These are phyloP conservation scores for Beaufortia kweichowensis DNA, from an alignment of 2,113 vertebrate genomes.

Conservation along the genomic window DNA sequence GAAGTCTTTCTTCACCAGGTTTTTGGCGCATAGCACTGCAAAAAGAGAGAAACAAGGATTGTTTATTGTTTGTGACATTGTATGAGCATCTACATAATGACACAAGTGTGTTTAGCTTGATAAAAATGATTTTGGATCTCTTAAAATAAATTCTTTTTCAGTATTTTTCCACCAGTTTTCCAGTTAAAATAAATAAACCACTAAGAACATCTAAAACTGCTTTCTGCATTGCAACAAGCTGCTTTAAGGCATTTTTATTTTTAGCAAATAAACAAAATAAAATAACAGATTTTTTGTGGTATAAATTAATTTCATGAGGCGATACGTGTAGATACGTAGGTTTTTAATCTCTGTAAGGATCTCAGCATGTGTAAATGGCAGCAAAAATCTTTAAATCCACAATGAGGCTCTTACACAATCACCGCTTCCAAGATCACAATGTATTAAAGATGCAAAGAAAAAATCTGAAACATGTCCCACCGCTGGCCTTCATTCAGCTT, in stretches of 20 bases:
- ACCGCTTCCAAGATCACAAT: background rate
- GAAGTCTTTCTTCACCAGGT: constrained; percentile 99
- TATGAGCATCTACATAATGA: no score
- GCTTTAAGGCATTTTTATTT: no score
- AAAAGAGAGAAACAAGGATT: constrained; percentile 46
- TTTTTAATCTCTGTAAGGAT: constrained; percentile 30
- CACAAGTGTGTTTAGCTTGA: no score
- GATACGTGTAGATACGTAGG: background rate
- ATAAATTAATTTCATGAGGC: no score
- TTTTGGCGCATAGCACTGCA: constrained; percentile 97
- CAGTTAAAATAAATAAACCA: background rate
- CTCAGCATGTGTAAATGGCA: background rate
- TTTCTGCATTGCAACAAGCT: no score
- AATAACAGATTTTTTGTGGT: no score
- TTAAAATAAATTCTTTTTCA: no score
- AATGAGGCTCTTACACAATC: constrained; percentile 8
- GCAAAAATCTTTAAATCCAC: constrained; percentile 21
- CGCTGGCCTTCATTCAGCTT: constrained; percentile 38
- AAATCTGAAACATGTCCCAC: background rate
- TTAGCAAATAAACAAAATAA: no score
- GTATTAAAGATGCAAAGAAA: constrained; percentile 33
- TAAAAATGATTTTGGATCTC: no score
- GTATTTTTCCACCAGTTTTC: background rate
- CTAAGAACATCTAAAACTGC: no score
- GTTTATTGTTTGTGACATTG: background rate